Conservation (phyloP, 2,113 vertebrate species). For the pig (Sus scrofa) region DNA sequence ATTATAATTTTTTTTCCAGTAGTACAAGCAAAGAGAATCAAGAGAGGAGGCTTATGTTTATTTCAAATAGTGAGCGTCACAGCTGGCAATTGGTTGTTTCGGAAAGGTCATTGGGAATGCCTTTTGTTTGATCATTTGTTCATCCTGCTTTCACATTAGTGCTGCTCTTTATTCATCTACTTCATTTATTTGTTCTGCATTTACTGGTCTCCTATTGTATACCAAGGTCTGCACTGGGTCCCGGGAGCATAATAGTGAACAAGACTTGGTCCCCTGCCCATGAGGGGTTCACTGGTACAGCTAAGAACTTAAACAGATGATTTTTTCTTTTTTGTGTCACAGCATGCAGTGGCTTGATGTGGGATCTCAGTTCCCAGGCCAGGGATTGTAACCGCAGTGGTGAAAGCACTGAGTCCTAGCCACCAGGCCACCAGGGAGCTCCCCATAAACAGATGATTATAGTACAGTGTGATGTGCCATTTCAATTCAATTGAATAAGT, state of each 20-base stretch:
- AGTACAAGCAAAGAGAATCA: neutral
- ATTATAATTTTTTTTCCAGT: neutral
- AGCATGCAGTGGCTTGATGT: too few relatives aligned
- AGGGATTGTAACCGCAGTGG: too few relatives aligned
- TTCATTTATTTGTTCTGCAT: neutral
- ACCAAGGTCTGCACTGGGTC: neutral
- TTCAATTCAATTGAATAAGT: neutral
- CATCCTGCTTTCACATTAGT: neutral
- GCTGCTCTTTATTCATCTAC: neutral
- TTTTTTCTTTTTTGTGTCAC: too few relatives aligned
- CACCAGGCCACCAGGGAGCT: too few relatives aligned
- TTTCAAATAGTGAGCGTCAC: slow-evolving; percentile 36
- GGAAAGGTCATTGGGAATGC: neutral
- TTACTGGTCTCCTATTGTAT: neutral
- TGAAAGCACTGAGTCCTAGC: too few relatives aligned
- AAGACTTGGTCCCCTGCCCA: neutral
- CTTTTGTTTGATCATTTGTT: neutral
- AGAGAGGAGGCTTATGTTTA: slow-evolving; percentile 19
- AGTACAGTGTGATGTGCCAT: neutral
- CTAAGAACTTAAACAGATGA: too few relatives aligned
- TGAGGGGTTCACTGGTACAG: neutral
- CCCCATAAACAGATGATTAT: neutral
- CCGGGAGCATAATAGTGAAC: neutral
- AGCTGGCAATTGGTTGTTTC: neutral
- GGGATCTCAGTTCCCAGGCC: too few relatives aligned